Evolutionary conservation across 2,888 invertebrate species (phyloP), one percentile per base, ranked within the genome.

Genomic region (Chydorus sphaericus): DNA sequence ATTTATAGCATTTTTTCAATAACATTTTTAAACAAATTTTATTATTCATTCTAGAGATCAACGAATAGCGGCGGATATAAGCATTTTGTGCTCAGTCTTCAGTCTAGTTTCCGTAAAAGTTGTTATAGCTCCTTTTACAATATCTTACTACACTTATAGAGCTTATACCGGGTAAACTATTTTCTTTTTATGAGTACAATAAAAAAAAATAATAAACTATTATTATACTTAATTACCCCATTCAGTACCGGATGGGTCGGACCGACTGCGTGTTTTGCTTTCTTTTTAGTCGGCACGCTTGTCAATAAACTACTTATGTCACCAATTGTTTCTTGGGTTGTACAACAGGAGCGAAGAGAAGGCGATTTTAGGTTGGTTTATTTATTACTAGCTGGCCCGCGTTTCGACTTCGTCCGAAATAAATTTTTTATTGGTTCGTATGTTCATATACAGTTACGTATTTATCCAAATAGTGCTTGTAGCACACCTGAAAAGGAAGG

Each of bases 341-440:
- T 72, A 51, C 65, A 68, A 54, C 75, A 75, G 63, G 76, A 78
- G 63, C 68, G 68, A 61, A 67, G 66, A 60, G 78, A 78, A 65
- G 78, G 78, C 49, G 71, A 77, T 63, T 77, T 77, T 63, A 70
- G 76, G 72, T n/a, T n/a, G n/a, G n/a, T n/a, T n/a, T n/a, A n/a
- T n/a, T 74, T 61, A n/a, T n/a, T n/a, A n/a, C n/a, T n/a, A n/a
- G n/a, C n/a, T n/a, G n/a, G n/a, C n/a, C n/a, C n/a, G n/a, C n/a
- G n/a, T n/a, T n/a, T n/a, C n/a, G n/a, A n/a, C n/a, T n/a, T n/a
- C n/a, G n/a, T n/a, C n/a, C n/a, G n/a, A n/a, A n/a, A n/a, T n/a
- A n/a, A n/a, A n/a, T n/a, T n/a, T n/a, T n/a, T n/a, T n/a, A n/a
- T n/a, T n/a, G n/a, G n/a, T n/a, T n/a, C n/a, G n/a, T n/a, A n/a